Percentiles rank a stretch among this genome's conserved stretches.
Conservation (phyloP, 2,888 invertebrate species). For the Sarcophaga carnaria region DNA sequence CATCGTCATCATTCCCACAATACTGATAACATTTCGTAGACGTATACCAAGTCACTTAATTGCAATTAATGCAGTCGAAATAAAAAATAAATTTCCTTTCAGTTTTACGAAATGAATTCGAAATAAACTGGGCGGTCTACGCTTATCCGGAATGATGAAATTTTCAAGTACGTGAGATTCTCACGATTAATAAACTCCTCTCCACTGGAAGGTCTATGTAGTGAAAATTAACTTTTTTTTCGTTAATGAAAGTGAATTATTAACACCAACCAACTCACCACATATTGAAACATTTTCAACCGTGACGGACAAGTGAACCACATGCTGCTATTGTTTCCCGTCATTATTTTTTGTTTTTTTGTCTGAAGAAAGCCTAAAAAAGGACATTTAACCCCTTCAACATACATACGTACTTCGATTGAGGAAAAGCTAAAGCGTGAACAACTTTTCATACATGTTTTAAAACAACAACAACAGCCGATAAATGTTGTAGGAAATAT, state of each 20-base stretch:
- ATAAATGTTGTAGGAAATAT: constrained; percentile 76
- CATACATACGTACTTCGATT: neutral
- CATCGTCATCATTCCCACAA: too few relatives aligned
- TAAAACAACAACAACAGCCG: constrained; percentile 65
- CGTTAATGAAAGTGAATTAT: constrained; percentile 62
- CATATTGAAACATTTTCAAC: constrained; percentile 56
- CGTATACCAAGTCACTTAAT: too few relatives aligned
- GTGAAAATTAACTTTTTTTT: constrained; percentile 59
- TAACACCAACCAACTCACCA: constrained; percentile 56
- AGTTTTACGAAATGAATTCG: too few relatives aligned
- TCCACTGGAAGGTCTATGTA: constrained; percentile 10
- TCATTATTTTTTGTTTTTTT: neutral
- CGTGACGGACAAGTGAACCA: constrained; percentile 75
- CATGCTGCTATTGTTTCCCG: constrained; percentile 69
- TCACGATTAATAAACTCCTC: constrained; percentile 53
- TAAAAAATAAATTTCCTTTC: too few relatives aligned
- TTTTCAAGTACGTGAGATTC: constrained; percentile 11
- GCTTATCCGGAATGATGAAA: too few relatives aligned
- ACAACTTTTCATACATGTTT: constrained; percentile 62
- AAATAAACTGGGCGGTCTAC: too few relatives aligned
- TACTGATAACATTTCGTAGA: too few relatives aligned
- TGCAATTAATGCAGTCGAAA: too few relatives aligned
- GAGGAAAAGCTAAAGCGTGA: constrained; percentile 50
- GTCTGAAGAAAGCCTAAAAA: neutral
- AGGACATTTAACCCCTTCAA: constrained; percentile 31